These are phyloP conservation scores for Adelognathus sp. DNA, from an alignment of 2,888 invertebrate species.

Conservation along the genomic window DNA sequence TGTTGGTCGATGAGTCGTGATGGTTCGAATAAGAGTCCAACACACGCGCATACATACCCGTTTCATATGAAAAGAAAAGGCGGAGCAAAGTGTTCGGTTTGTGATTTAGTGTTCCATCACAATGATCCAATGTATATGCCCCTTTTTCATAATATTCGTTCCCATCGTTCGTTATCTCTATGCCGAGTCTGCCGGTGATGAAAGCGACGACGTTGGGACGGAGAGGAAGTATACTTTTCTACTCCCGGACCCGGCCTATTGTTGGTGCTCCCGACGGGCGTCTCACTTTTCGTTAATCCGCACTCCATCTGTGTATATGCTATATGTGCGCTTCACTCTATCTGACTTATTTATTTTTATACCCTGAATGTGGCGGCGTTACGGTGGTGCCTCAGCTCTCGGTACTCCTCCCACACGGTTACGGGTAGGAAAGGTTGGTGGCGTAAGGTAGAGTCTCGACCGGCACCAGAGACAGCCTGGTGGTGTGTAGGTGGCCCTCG, in stretches of 20 bases:
- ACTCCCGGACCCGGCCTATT: slow-evolving; percentile 51
- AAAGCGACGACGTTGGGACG: slow-evolving; percentile 2
- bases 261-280: slow-evolving; percentile 50
- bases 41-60: too few species aligned
- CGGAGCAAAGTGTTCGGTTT: not conserved
- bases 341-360: slow-evolving; percentile 68
- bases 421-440: slow-evolving; percentile 15
- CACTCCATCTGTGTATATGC: slow-evolving; percentile 9
- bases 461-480: slow-evolving; percentile 42
- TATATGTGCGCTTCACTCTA: slow-evolving; percentile 43
- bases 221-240: slow-evolving; percentile 62
- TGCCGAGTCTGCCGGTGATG: not conserved
- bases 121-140: not conserved
- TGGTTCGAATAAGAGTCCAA: too few species aligned
- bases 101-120: not conserved
- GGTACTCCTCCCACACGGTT: slow-evolving; percentile 51
- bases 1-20: too few species aligned
- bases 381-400: slow-evolving; percentile 51
- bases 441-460: slow-evolving; percentile 51
- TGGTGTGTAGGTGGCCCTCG: slow-evolving; percentile 66
- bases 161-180: not conserved
- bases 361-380: slow-evolving; percentile 60
- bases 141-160: not conserved
- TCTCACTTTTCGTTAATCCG: slow-evolving; percentile 49
- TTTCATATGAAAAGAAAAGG: not conserved